Evolutionary conservation across 2,888 invertebrate species (phyloP).

Genomic region (Scotopteryx bipunctaria): DNA sequence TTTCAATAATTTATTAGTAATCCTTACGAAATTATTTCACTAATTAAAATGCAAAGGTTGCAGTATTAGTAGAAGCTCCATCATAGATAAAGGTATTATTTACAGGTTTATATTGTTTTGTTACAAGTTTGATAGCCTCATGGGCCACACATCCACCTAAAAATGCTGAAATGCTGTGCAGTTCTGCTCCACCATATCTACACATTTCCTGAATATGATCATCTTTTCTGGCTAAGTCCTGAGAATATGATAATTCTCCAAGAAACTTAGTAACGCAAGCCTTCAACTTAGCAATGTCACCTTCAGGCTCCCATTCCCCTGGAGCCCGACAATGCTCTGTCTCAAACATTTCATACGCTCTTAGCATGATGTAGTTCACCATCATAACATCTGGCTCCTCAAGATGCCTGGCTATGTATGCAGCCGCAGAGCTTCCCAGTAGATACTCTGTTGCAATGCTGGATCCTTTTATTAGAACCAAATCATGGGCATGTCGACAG

Average conservation of each 20-base stretch:
- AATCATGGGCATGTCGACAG: conserved; percentile 93
- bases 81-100: conserved; percentile 98
- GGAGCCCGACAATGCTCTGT: conserved; percentile 95
- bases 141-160: conserved; percentile 97
- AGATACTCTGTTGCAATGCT: conserved; percentile 93
- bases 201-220: conserved; percentile 98
- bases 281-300: conserved; percentile 95
- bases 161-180: conserved; percentile 97
- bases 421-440: conserved; percentile 82
- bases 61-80: conserved; percentile 93
- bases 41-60: conserved; percentile 88
- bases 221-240: conserved; percentile 88
- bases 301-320: conserved; percentile 94
- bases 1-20: conserved; percentile 42
- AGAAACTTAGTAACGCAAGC: conserved; percentile 88
- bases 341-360: conserved; percentile 95
- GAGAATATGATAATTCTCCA: conserved; percentile 92
- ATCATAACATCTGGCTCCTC: conserved; percentile 94
- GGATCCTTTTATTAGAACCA: conserved; percentile 91
- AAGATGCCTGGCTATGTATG: conserved; percentile 85
- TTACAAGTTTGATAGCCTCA: conserved; percentile 97
- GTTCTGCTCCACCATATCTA: conserved; percentile 96
- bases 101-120: conserved; percentile 97
- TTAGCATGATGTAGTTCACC: conserved; percentile 94
- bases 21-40: conserved; percentile 23